phyloP scores from a whole-genome alignment of 2,113 vertebrate genomes.

The Alethe diademata region DNA sequence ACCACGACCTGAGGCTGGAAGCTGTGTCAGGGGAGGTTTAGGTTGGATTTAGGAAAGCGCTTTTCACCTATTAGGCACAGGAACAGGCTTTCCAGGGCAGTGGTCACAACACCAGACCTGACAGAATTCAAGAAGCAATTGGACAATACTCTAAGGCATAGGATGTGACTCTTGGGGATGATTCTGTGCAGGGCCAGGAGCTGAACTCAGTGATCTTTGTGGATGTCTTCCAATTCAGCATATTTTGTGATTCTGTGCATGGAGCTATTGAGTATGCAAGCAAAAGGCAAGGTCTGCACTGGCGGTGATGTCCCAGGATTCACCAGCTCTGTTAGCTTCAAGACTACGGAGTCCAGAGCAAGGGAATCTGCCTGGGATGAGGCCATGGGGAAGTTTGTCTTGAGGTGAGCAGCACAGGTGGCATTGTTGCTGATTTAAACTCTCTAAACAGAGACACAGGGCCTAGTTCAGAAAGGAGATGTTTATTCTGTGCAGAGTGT shows the following conservation, averaged over 20 bases:
- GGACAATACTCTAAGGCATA: background rate
- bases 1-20: too few species aligned
- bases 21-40: background rate
- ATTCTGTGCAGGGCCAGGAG: background rate
- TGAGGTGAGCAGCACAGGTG: background rate
- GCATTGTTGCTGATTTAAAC: background rate
- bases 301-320: accelerated
- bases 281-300: background rate
- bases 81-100: background rate
- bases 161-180: background rate
- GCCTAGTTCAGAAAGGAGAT: background rate
- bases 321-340: background rate
- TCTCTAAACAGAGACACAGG: background rate
- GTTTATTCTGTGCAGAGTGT: background rate
- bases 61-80: background rate
- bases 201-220: background rate
- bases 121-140: background rate
- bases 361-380: too few species aligned
- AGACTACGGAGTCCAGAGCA: background rate
- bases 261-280: background rate
- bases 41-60: background rate
- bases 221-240: background rate
- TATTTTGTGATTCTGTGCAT: background rate
- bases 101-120: background rate
- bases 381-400: background rate